Percentiles rank a stretch among this genome's conserved stretches.
Conservation (phyloP, 2,113 vertebrate species). For the Carollia perspicillata region DNA sequence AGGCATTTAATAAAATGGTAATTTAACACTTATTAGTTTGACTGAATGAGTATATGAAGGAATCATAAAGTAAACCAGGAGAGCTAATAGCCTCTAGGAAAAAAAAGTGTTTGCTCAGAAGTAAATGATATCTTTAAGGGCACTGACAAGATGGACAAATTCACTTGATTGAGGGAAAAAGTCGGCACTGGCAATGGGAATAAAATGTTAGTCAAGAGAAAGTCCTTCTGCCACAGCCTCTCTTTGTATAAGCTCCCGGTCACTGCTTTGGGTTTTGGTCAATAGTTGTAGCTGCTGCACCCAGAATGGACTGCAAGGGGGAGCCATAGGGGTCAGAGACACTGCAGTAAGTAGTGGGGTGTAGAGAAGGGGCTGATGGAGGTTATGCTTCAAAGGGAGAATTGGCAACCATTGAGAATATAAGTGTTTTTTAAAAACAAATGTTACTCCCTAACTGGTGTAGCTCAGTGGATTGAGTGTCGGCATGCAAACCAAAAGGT, state of each 20-base stretch:
- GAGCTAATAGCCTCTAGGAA: background rate
- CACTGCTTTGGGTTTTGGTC: background rate
- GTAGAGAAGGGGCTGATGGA: background rate
- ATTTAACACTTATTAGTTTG: background rate
- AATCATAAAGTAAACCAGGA: background rate
- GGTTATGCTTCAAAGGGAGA: background rate
- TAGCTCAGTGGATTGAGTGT: no score
- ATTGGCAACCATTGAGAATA: background rate
- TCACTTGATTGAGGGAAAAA: background rate
- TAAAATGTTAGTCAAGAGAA: background rate
- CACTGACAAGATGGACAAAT: background rate
- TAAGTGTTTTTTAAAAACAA: background rate
- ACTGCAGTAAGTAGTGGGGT: background rate
- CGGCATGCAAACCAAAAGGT: no score
- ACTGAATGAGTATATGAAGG: background rate
- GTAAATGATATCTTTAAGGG: background rate
- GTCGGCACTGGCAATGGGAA: background rate
- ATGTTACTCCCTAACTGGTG: no score
- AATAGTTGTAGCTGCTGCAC: background rate
- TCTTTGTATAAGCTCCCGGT: fast-evolving
- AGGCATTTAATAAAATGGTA: background rate
- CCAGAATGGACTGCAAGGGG: background rate
- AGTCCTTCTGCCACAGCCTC: background rate
- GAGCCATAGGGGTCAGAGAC: background rate
- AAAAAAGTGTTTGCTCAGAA: background rate